Conservation (phyloP, 2,888 invertebrate genomes). For the Nymphalis polychloros region DNA sequence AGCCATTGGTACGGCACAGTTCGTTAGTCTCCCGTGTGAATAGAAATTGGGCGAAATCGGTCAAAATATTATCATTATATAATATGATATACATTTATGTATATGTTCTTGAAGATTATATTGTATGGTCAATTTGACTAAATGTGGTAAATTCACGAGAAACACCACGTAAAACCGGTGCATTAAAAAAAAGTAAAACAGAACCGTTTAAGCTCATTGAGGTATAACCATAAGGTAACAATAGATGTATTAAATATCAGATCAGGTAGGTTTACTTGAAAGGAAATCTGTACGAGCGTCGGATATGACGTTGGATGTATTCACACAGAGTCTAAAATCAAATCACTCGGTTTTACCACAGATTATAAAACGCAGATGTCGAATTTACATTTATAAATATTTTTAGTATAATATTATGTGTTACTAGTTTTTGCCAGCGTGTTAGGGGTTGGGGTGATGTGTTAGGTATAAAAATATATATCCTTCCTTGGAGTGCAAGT, state of each 20-base stretch:
- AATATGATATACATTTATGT: no score
- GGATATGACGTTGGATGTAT: conserved; percentile 55
- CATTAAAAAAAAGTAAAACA: conserved; percentile 12
- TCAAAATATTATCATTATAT: no score
- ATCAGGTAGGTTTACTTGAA: conserved; percentile 45
- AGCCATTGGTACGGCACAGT: no score
- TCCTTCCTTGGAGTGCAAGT: no score
- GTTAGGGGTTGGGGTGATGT: no score
- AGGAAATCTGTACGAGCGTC: conserved; percentile 57
- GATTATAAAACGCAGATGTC: conserved; percentile 44
- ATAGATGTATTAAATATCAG: conserved; percentile 31
- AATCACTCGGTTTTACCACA: conserved; percentile 53
- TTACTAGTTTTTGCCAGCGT: no score
- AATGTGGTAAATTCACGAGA: conserved; percentile 5
- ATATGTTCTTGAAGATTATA: no score
- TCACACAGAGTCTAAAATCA: conserved; percentile 55
- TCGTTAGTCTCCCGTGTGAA: no score
- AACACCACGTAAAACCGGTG: conserved; percentile 11
- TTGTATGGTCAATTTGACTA: no score
- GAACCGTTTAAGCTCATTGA: conserved; percentile 29
- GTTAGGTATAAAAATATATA: no score
- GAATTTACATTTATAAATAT: not conserved
- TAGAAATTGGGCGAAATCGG: no score
- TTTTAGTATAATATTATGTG: no score
- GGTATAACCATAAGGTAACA: conserved; percentile 30